Base-by-base conservation (phyloP, 1,140 invertebrate genomes). In the Helicoverpa zea region DNA sequence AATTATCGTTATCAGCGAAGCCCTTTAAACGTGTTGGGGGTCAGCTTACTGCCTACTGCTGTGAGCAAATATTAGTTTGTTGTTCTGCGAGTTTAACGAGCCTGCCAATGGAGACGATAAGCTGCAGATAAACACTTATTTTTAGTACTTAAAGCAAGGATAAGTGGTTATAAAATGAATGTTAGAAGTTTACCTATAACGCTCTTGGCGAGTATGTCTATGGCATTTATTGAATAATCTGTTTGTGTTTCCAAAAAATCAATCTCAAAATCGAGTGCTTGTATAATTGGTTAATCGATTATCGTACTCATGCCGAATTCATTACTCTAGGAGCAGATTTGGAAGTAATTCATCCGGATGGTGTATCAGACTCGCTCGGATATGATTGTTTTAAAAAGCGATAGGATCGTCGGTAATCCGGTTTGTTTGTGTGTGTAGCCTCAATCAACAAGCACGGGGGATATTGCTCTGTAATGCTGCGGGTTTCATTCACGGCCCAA, bases 311-410 rank as follows among this genome's bases (percentile, higher is more conserved):
- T 9, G 35, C 35, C 35, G 35, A 43, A 43, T 43, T 43, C 35
- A 43, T 43, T 43, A 43, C 1, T 43, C 35, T 43, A 43, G 35
- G 35, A 43, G 9, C 35, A 43, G 35, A 5, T 43, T 43, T 43
- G 35, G 5, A 43, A 43, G 9, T 43, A 1, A 43, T 43, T 43
- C 35, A 9, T 0, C 5, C 9, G 35, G 35, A 9, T 43, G 9
- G 5, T 43, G 35, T 43, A 43, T 43, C 35, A 5, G 35, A 43
- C 35, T 43, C 35, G 9, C 35, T 43, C 35, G 35, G 35, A 43
- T 43, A 43, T 43, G 35, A 43, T 58, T 23, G 56, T 58, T 58
- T 29, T 29, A 59, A 59, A 59, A 59, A 59, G 10, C 58, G 58
- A 29, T 59, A 61, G 58, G 58, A 12, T 61, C 13, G 58, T 0